These are phyloP conservation scores for Ailuropoda melanoleuca DNA, from an alignment of 2,113 vertebrate species.

Conservation along the genomic window DNA sequence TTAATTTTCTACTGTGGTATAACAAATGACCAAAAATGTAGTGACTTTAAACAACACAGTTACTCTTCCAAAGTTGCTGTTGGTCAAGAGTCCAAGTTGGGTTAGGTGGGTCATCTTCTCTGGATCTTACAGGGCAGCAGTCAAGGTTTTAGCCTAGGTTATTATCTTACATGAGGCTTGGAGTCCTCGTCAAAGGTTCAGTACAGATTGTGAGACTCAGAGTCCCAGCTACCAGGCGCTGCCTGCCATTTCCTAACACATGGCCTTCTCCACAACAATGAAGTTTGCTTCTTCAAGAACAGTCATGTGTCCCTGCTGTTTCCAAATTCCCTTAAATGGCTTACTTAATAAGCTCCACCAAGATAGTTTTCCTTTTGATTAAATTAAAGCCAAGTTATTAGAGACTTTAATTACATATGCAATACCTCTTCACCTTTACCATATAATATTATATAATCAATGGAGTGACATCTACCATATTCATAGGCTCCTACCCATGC, in stretches of 20 bases:
- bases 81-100: not conserved
- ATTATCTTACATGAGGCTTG: not conserved
- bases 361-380: not conserved
- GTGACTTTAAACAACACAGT: not conserved
- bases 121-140: not conserved
- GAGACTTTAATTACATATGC: not conserved
- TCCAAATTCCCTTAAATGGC: not conserved
- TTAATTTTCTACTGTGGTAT: not conserved
- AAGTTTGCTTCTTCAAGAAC: not conserved
- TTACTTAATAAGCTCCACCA: not conserved
- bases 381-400: not conserved
- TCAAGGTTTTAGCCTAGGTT: not conserved
- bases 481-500: not conserved
- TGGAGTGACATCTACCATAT: not conserved
- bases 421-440: not conserved
- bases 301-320: not conserved
- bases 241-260: not conserved
- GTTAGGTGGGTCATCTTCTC: not conserved
- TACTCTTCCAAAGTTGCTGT: not conserved
- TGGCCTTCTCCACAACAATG: not conserved
- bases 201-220: not conserved
- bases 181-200: not conserved
- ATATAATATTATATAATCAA: too few species aligned
- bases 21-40: not conserved
- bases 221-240: not conserved